Conservation (phyloP, 2,797 vertebrate species). For the Zalophus californianus region DNA sequence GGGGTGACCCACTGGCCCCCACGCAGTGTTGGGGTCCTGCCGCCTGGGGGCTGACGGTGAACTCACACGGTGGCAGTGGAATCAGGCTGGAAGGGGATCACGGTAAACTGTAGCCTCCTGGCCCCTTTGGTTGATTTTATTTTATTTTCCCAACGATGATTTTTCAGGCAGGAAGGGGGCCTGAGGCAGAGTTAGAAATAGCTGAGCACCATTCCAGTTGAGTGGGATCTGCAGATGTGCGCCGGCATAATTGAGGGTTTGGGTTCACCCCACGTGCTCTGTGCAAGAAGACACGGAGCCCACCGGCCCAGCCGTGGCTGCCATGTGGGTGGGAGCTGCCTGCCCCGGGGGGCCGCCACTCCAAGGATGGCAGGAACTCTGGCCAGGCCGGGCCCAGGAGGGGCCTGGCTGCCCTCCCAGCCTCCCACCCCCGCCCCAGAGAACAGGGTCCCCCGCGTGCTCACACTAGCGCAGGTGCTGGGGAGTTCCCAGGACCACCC, state of each 20-base stretch:
- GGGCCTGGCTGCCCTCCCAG: not conserved
- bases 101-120: conserved; percentile 3
- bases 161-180: conserved; percentile 75
- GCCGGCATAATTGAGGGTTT: conserved; percentile 85
- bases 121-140: conserved; percentile 49
- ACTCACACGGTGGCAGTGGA: not conserved
- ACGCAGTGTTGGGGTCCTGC: accelerated
- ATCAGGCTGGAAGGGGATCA: conserved; percentile 47
- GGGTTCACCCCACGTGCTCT: conserved; percentile 61
- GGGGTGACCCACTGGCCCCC: not conserved
- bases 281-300: conserved; percentile 16
- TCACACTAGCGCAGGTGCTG: not conserved
- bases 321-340: not conserved
- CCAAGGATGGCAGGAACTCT: not conserved
- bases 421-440: accelerated
- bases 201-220: conserved; percentile 75
- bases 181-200: conserved; percentile 84
- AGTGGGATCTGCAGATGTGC: conserved; percentile 80
- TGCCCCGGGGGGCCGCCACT: not conserved
- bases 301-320: not conserved
- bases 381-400: not conserved
- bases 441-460: accelerated
- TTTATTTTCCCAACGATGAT: conserved; percentile 56
- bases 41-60: accelerated
- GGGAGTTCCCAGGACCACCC: not conserved